Evolutionary conservation across 2,797 vertebrate genomes (phyloP).

Genomic region (Petrocephalus schoutedeni): DNA sequence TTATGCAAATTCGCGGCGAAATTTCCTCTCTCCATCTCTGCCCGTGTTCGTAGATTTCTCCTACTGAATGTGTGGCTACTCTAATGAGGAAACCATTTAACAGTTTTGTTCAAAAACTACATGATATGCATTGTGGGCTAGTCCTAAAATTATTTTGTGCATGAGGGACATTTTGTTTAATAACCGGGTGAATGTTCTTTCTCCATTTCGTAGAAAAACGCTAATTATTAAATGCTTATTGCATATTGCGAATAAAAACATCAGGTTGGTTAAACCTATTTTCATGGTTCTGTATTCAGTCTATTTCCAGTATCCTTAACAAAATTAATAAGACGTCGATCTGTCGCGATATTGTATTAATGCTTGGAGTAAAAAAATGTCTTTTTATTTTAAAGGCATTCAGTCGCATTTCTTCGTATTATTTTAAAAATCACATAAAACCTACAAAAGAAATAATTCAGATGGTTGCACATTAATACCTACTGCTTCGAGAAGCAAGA

Average conservation of each 20-base stretch:
- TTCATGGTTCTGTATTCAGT: too few relatives aligned
- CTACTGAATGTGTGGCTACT: neutral
- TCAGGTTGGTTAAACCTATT: neutral
- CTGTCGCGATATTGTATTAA: neutral
- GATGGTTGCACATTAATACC: neutral
- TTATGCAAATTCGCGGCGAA: neutral
- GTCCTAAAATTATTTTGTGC: neutral
- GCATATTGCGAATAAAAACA: neutral
- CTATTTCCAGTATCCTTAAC: too few relatives aligned
- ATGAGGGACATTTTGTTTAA: neutral
- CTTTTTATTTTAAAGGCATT: neutral
- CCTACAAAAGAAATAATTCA: neutral
- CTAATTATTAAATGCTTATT: neutral
- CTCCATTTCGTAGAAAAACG: neutral
- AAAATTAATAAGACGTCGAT: neutral
- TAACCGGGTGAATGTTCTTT: neutral
- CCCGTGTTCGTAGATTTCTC: neutral
- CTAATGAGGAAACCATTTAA: neutral
- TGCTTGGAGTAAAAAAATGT: neutral
- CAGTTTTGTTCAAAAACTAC: neutral
- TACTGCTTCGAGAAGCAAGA: neutral
- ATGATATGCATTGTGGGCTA: neutral
- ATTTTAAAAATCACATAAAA: neutral
- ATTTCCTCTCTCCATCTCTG: neutral
- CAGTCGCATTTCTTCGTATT: neutral